Base-by-base conservation (phyloP, 2,888 invertebrate species). In the Dendrolimus houi region DNA sequence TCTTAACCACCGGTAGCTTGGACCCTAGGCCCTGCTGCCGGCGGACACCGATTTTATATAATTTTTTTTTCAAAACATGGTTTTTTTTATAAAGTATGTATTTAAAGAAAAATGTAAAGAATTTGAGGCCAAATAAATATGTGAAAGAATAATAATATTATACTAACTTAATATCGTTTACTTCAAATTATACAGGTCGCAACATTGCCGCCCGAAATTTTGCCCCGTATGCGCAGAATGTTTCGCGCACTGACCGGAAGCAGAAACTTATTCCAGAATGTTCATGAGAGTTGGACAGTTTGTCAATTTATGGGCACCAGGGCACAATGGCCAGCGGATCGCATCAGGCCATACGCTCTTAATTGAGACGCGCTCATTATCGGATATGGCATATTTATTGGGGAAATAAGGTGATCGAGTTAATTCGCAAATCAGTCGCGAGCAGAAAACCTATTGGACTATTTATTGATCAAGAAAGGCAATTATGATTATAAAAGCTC, bases 261-360 rank as follows among this genome's bases (percentile, higher is more conserved):
- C 81, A 74, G 79, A 81, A 88, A 88, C 87, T 88, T 87, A 87
- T 85, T 84, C 81, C 78, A 73, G 77, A 79, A 84, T 83, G 86
- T 81, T 83, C 85, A 81, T 78, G 79, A 75, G 79, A 88, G 86
- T 89, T 89, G 80, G 89, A 87, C 89, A 89, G 81, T 89, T 89
- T 85, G 87, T 88, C 89, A 88, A 89, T 89, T 89, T 89, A 89
- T 85, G 86, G 79, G 81, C 72, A 62, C 75, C 53, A 68, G 75
- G 69, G 70, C 76, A 80, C 83, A 81, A 83, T 75, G 77, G 69
- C 71, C 74, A 69, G 71, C 29, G 72, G 74, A 72, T 71, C 74
- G 77, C 77, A 70, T 77, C 77, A 79, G 75, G 76, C 75, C 78
- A 81, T 78, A 81, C 79, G 77, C 75, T 71, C 75, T 73, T 85